These are phyloP conservation scores for Hirundichthys speculiger DNA, from an alignment of 2,113 vertebrate species.

Conservation along the genomic window DNA sequence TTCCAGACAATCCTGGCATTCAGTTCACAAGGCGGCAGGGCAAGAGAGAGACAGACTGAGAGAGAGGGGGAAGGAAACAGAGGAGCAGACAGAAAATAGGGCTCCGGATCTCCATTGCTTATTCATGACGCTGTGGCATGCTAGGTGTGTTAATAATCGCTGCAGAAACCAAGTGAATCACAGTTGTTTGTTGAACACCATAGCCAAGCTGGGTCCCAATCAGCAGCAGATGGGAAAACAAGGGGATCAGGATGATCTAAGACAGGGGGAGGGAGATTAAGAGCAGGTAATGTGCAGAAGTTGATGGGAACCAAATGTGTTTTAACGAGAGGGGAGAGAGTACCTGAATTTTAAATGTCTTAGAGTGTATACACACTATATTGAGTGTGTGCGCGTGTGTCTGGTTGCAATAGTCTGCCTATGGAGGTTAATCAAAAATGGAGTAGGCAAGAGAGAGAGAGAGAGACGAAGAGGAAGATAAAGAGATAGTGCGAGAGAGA, in stretches of 20 bases:
- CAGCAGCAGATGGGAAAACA: constrained; percentile 70
- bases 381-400: constrained; percentile 37
- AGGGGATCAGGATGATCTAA: constrained; percentile 70
- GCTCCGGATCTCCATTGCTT: constrained; percentile 77
- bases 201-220: constrained; percentile 67
- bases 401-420: constrained; percentile 35
- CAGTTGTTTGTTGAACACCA: constrained; percentile 82
- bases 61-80: constrained; percentile 45
- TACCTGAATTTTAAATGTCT: constrained; percentile 72
- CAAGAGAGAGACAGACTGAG: constrained; percentile 41
- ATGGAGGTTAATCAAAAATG: constrained; percentile 73
- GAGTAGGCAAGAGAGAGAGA: constrained; percentile 16
- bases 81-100: constrained; percentile 69
- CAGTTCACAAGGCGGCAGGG: constrained; percentile 63
- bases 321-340: constrained; percentile 61
- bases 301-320: constrained; percentile 69
- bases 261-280: constrained; percentile 76
- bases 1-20: constrained; percentile 81
- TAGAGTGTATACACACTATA: constrained; percentile 43
- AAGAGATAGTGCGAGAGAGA: constrained; percentile 45
- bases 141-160: constrained; percentile 84
- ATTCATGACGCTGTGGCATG: constrained; percentile 79
- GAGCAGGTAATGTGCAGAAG: constrained; percentile 75
- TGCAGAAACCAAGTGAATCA: constrained; percentile 76
- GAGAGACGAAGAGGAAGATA: constrained; percentile 32